Conservation (phyloP, 2,797 vertebrate species). For the Poecilia picta region DNA sequence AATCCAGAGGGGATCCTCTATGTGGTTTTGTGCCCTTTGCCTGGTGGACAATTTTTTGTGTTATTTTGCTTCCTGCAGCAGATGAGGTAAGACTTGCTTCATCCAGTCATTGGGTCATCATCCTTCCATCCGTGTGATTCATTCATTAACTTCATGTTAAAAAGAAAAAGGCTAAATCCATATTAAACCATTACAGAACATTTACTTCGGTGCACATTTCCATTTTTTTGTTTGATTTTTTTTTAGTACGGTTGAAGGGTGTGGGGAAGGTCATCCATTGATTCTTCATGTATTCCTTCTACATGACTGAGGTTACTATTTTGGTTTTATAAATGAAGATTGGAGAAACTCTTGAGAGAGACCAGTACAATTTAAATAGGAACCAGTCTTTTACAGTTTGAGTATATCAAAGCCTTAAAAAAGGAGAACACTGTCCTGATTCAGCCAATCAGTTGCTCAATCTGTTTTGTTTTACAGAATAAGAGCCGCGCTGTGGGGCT, state of each 20-base stretch:
- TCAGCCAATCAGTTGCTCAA: neutral
- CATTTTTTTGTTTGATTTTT: neutral
- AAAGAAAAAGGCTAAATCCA: neutral
- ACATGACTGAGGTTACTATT: neutral
- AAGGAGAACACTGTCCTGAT: neutral
- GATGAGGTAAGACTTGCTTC: constrained; percentile 48
- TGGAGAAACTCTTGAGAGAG: neutral
- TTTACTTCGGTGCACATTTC: neutral
- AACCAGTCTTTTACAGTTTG: neutral
- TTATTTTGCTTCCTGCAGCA: constrained; percentile 38
- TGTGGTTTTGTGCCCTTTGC: constrained; percentile 35
- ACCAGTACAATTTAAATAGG: neutral
- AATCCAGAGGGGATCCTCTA: constrained; percentile 12
- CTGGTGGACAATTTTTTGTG: constrained; percentile 44
- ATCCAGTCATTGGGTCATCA: constrained; percentile 19
- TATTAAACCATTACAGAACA: neutral
- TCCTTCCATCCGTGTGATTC: constrained; percentile 1
- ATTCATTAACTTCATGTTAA: constrained; percentile 2
- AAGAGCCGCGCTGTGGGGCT: too few relatives aligned
- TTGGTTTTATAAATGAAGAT: neutral
- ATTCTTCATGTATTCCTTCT: neutral
- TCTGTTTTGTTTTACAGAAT: neutral
- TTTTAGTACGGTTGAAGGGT: neutral
- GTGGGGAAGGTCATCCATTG: neutral
- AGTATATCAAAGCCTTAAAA: neutral